Evolutionary conservation across 1,140 invertebrate genomes (phyloP).

Genomic region (Caerostris darwini): DNA sequence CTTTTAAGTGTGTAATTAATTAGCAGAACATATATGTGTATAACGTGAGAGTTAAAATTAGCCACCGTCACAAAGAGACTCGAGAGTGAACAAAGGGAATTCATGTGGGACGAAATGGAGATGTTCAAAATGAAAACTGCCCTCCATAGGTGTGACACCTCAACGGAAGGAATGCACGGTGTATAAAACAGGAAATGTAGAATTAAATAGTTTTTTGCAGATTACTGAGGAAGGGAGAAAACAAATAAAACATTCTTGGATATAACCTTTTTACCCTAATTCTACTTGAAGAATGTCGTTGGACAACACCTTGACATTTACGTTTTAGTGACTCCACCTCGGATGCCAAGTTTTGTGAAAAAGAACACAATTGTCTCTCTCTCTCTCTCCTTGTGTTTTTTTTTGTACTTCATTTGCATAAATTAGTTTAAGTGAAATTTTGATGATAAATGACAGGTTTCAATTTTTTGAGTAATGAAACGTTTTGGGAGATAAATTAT

Average conservation of each 20-base stretch:
- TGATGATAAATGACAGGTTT: not conserved
- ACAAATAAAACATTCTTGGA: constrained; percentile 19
- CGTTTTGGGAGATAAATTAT: not conserved
- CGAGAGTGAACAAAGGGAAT: not conserved
- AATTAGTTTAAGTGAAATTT: constrained; percentile 35
- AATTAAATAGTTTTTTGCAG: constrained; percentile 31
- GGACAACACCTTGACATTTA: constrained; percentile 38
- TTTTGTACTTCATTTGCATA: not conserved
- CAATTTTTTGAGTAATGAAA: not conserved
- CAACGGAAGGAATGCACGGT: not conserved
- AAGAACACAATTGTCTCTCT: not conserved
- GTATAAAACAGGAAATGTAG: constrained; percentile 37
- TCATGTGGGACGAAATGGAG: not conserved
- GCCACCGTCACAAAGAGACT: not conserved
- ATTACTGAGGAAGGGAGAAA: not conserved
- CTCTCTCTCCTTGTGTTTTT: not conserved
- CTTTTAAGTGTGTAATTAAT: not conserved
- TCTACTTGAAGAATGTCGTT: constrained; percentile 43
- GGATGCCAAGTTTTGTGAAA: not conserved
- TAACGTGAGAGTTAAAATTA: not conserved
- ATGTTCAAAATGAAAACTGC: constrained; percentile 10
- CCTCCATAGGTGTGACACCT: constrained; percentile 13
- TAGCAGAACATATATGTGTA: not conserved
- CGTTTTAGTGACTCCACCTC: constrained; percentile 38
- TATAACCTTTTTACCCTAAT: constrained; percentile 40